Base-by-base conservation (phyloP, 2,797 vertebrate species). In the Etheostoma perlongum region DNA sequence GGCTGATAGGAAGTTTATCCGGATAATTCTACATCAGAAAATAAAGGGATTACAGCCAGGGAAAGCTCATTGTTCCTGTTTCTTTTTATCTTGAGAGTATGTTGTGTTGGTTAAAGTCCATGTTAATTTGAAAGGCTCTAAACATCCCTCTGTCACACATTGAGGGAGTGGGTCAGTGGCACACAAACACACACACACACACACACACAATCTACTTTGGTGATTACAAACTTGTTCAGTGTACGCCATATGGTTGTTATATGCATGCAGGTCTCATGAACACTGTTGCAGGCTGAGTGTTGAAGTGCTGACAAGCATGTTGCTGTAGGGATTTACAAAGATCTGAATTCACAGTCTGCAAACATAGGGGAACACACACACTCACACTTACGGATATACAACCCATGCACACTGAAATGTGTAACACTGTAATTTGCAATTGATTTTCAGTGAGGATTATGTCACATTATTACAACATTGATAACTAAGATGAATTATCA, bases 1-100 rank as follows among this genome's bases (percentile, higher is more conserved):
- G 76, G 86, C 83, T 82, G 88, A 91, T 92, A 87, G 75, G 23
- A 66, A 67, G 79, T 82, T 91, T 86, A 91, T 90, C 90, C 73
- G 62, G 86, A 86, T 90, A 88, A 91, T 88, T 86, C 86, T 63
- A 78, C 74, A 83, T 86, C 69, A 80, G 62, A 74, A 87, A 83
- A 59, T 23, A 84, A 60, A 71, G 55, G 78, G 65, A 84, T 80
- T 78, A 67, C 48, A 83, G 67, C 81, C 72, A 78, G 46, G 46
- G 61, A 81, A 82, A 76, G 42, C 66, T 83, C 49, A 81, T 82
- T 72, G 74, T 82, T 79, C 5, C 40, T 74, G 51, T 73, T 82
- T 89, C 23, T 77, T 47, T 87, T 85, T 72, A 70, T 83, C 47
- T 72, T 74, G 30, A 67, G 58, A 36, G 51, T 74, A 47, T 79